Conservation (phyloP, 2,797 vertebrate species). For the Tachyglossus aculeatus region DNA sequence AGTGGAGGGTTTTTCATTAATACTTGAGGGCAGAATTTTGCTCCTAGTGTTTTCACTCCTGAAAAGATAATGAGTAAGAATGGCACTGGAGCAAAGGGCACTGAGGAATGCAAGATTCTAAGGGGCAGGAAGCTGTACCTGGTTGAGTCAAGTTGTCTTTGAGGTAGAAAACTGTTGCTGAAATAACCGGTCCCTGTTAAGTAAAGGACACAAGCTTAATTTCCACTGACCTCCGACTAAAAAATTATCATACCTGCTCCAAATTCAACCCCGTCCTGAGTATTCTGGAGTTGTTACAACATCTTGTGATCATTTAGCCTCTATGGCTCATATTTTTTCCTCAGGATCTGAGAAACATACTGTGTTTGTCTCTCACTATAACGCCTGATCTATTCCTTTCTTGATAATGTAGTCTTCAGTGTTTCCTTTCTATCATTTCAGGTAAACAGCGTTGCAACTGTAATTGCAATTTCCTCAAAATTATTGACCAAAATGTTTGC, state of each 20-base stretch:
- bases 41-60: constrained; percentile 31
- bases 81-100: background rate
- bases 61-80: constrained; percentile 39
- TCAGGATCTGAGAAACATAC: background rate
- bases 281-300: constrained; percentile 7
- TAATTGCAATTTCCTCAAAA: background rate
- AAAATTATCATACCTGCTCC: constrained; percentile 3
- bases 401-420: no score
- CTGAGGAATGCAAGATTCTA: background rate
- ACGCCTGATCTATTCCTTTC: background rate
- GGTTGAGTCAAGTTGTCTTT: background rate
- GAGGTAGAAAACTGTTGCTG: background rate
- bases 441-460: no score
- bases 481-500: background rate
- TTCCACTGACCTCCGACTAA: constrained; percentile 2
- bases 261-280: constrained; percentile 18
- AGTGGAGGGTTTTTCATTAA: constrained; percentile 4
- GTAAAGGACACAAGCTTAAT: background rate
- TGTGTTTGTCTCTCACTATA: background rate
- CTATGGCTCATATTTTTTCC: background rate
- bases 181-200: background rate
- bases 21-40: constrained; percentile 48
- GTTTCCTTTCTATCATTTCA: no score
- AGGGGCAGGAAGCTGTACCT: background rate
- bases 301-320: background rate